These are phyloP conservation scores for Galerucella calmariensis DNA, from an alignment of 2,888 invertebrate species.

Conservation along the genomic window DNA sequence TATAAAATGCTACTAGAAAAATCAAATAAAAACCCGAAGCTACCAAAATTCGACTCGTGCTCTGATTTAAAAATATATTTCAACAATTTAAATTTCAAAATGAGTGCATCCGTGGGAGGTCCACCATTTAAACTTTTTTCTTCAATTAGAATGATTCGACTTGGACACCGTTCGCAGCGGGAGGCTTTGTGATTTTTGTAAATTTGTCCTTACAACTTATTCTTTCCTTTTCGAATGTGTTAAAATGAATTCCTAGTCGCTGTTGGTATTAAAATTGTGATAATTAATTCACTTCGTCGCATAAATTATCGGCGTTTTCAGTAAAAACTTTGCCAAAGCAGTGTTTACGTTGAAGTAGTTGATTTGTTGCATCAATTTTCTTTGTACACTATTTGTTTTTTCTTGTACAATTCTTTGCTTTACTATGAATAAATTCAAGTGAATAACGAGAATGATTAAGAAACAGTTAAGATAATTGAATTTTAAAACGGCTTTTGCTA, in stretches of 20 bases:
- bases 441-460: background rate
- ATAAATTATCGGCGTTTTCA: background rate
- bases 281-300: background rate
- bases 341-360: background rate
- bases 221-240: constrained; percentile 1
- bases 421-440: background rate
- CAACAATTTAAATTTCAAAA: constrained; percentile 1
- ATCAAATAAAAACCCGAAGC: background rate
- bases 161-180: constrained; percentile 8
- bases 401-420: background rate
- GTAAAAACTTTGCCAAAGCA: background rate
- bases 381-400: background rate
- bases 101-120: constrained; percentile 6
- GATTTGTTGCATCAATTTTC: background rate
- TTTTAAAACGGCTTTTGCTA: no score
- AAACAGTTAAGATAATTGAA: no score
- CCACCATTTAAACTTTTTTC: background rate
- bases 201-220: constrained; percentile 18
- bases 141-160: background rate
- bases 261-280: background rate
- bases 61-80: constrained; percentile 15
- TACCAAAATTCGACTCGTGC: background rate
- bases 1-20: background rate
- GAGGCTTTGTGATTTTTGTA: constrained; percentile 3
- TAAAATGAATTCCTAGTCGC: constrained; percentile 5